Conservation (phyloP, 2,797 vertebrate genomes). For the Gymnocypris eckloni region DNA sequence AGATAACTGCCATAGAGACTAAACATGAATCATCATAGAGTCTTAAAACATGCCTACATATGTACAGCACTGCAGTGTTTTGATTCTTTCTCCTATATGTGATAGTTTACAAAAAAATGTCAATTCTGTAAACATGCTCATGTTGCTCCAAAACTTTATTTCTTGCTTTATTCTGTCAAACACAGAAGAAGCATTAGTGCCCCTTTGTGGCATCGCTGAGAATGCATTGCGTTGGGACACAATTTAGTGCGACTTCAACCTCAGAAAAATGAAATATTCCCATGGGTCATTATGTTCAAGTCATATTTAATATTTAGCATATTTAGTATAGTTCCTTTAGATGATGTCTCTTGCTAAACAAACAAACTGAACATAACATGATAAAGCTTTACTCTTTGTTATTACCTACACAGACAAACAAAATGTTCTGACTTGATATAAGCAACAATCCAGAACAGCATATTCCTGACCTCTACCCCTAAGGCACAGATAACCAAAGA, state of each 20-base stretch:
- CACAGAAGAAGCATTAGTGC: neutral
- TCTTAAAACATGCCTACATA: neutral
- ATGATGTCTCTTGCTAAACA: neutral
- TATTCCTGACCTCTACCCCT: constrained; percentile 70
- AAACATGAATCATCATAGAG: neutral
- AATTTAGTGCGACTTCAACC: neutral
- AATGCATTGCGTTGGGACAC: neutral
- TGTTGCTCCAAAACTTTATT: neutral
- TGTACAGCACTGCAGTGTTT: neutral
- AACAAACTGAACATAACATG: neutral
- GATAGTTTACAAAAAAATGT: neutral
- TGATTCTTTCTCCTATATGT: neutral
- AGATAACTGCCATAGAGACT: constrained; percentile 24
- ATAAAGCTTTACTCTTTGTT: constrained; percentile 6
- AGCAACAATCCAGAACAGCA: constrained; percentile 23
- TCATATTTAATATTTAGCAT: neutral
- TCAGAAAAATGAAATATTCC: neutral
- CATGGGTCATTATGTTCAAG: neutral
- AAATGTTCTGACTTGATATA: neutral
- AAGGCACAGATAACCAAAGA: constrained; percentile 56
- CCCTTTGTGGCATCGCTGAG: neutral
- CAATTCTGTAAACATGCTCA: neutral
- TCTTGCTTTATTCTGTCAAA: neutral
- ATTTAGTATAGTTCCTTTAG: neutral
- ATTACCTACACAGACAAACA: constrained; percentile 6